A percentile compares a stretch with the other conserved stretches of the same genome.
These are phyloP conservation scores for Leptinotarsa lineolata DNA, from an alignment of 1,140 invertebrate genomes.

Conservation along the genomic window DNA sequence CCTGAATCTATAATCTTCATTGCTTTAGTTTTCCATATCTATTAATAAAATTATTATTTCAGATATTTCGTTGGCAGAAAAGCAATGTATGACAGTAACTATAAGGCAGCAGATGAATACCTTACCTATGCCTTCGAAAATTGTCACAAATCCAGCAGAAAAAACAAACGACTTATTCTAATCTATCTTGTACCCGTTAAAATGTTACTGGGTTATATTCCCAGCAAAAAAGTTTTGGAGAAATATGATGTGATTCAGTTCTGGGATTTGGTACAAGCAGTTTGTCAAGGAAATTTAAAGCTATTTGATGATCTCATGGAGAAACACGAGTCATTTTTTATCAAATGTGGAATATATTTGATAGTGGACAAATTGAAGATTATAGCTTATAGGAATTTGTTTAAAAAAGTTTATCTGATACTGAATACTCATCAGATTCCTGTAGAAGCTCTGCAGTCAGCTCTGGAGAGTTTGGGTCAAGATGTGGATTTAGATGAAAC, in stretches of 20 bases:
- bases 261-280: conserved; percentile 81
- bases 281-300: conserved; percentile 87
- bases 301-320: conserved; percentile 85
- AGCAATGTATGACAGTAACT: conserved; percentile 98
- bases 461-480: conserved; percentile 79
- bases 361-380: conserved; percentile 96
- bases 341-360: conserved; percentile 93
- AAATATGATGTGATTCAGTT: conserved; percentile 93
- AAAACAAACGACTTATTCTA: conserved; percentile 92
- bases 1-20: too few species aligned
- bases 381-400: conserved; percentile 94
- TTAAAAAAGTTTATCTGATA: conserved; percentile 91
- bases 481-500: conserved; percentile 93
- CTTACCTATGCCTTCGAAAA: conserved; percentile 91
- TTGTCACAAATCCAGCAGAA: conserved; percentile 79
- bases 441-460: conserved; percentile 78
- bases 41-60: not conserved
- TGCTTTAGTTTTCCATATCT: too few species aligned
- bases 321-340: conserved; percentile 89
- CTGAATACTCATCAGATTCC: conserved; percentile 90
- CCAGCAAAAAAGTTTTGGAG: conserved; percentile 74
- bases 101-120: conserved; percentile 88
- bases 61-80: conserved; percentile 93
- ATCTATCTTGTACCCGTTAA: conserved; percentile 97
- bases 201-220: conserved; percentile 94